These are phyloP conservation scores for Peromyscus aztecus DNA, from an alignment of 2,797 vertebrate species.

Conservation along the genomic window DNA sequence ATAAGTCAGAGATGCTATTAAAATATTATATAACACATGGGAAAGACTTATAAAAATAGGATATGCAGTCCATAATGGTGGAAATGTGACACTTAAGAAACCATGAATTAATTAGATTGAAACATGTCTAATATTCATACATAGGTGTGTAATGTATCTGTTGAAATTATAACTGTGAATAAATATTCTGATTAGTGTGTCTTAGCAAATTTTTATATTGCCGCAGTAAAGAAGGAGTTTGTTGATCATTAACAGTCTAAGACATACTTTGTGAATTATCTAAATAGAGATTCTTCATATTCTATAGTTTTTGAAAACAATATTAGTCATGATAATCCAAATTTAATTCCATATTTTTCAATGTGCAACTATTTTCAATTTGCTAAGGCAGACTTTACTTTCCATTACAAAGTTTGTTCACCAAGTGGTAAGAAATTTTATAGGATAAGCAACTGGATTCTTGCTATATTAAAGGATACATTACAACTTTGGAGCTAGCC, in stretches of 20 bases:
- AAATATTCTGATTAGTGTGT: constrained; percentile 42
- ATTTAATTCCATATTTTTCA: constrained; percentile 9
- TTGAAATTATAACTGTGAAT: constrained; percentile 33
- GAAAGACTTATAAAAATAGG: not conserved
- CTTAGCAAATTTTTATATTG: not conserved
- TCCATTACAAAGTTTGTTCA: not conserved
- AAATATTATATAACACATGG: not conserved
- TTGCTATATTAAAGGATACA: not conserved
- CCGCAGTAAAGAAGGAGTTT: not conserved
- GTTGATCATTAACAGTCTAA: constrained; percentile 22
- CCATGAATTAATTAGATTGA: not conserved
- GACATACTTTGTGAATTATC: not conserved
- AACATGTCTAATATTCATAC: constrained; percentile 16
- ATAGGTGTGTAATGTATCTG: not conserved
- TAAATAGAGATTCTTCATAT: constrained; percentile 23
- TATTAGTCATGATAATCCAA: not conserved
- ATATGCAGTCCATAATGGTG: not conserved
- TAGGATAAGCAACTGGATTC: not conserved
- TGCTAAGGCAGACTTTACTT: not conserved
- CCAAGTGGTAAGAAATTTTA: not conserved
- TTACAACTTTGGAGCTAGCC: not conserved
- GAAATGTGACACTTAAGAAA: constrained; percentile 25
- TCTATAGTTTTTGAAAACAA: not conserved
- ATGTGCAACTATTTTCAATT: not conserved
- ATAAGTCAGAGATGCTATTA: not conserved